phyloP scores from a whole-genome alignment of 2,113 vertebrate genomes.

The Promerops cafer region DNA sequence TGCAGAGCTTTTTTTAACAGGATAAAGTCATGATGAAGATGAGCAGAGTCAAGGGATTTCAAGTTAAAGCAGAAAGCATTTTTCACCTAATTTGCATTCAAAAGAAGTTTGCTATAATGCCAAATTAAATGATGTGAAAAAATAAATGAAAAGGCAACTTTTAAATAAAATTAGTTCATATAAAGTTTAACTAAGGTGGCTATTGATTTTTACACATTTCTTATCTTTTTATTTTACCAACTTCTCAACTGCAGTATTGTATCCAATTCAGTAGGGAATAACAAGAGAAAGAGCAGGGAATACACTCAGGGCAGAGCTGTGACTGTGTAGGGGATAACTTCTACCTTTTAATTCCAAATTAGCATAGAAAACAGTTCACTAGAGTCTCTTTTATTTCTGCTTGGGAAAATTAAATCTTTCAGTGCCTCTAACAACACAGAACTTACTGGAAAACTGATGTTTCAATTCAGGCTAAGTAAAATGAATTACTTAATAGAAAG shows the following conservation, averaged over 20 bases:
- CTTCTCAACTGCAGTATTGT: neutral
- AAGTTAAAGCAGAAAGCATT: constrained; percentile 28
- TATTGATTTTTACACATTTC: neutral
- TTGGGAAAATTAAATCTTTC: neutral
- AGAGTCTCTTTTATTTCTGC: neutral
- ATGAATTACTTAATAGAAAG: neutral
- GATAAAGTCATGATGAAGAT: constrained; percentile 14
- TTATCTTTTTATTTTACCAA: neutral
- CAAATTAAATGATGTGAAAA: constrained; percentile 35
- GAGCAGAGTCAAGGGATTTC: constrained; percentile 14
- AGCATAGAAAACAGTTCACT: neutral
- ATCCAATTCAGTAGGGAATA: neutral
- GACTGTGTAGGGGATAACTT: neutral
- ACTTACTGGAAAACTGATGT: neutral
- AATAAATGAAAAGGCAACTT: constrained; percentile 29
- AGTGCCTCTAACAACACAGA: neutral
- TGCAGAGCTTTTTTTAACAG: neutral
- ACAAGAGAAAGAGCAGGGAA: neutral
- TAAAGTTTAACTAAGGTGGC: constrained; percentile 1
- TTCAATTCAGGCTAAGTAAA: neutral
- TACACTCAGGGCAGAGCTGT: neutral
- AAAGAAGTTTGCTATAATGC: constrained; percentile 11
- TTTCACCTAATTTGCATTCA: constrained; percentile 46
- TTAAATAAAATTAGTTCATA: constrained; percentile 35
- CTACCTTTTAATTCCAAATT: neutral